phyloP scores from a whole-genome alignment of 2,888 invertebrate genomes.

The Dermolepida albohirtum region DNA sequence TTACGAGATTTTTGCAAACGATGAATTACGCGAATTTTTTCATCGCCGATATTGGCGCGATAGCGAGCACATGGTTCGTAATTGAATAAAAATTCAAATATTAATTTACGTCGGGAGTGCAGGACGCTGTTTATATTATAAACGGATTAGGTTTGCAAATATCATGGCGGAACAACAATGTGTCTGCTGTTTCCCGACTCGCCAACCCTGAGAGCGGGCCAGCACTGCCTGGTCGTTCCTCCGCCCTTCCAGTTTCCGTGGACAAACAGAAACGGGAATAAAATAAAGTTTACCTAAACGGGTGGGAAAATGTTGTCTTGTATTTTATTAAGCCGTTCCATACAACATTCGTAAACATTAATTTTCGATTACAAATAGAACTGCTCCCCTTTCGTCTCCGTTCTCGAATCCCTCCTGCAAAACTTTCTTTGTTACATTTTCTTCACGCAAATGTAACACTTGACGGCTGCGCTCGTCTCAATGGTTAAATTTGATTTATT shows the following conservation, averaged over 20 bases:
- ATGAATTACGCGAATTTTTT: no score
- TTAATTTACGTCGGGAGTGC: slow-evolving; percentile 56
- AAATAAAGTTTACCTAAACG: slow-evolving; percentile 51
- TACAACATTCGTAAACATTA: slow-evolving; percentile 34
- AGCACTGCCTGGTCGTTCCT: background rate
- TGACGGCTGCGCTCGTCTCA: no score
- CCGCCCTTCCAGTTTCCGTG: slow-evolving; percentile 18
- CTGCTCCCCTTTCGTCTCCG: background rate
- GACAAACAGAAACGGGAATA: slow-evolving; percentile 51
- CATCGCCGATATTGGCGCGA: no score
- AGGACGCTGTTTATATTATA: slow-evolving; percentile 57
- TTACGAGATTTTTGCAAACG: no score
- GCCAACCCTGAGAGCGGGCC: background rate
- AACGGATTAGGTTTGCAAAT: slow-evolving; percentile 58
- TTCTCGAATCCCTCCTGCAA: background rate
- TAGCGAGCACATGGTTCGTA: slow-evolving; percentile 46
- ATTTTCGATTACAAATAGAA: slow-evolving; percentile 29
- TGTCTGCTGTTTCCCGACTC: slow-evolving; percentile 1
- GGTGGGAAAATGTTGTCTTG: slow-evolving; percentile 46
- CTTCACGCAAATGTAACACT: no score
- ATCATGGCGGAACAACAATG: slow-evolving; percentile 50
- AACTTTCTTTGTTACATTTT: no score
- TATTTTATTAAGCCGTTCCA: slow-evolving; percentile 23
- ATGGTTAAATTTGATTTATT: no score
- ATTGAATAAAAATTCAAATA: slow-evolving; percentile 59